These are phyloP conservation scores for Pagrus major DNA, from an alignment of 2,113 vertebrate species.

Conservation along the genomic window DNA sequence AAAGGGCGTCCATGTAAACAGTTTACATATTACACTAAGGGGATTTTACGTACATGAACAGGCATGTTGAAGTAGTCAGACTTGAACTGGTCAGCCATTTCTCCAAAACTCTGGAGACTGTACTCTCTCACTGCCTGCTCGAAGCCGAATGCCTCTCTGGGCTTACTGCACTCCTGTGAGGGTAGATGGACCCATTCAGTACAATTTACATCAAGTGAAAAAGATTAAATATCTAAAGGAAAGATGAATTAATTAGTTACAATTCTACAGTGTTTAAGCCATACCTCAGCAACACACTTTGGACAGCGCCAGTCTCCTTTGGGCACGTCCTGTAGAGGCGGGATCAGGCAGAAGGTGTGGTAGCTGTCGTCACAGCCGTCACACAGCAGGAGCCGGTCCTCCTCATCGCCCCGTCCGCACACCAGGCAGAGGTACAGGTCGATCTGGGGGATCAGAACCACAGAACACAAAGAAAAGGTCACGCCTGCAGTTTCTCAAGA, in stretches of 20 bases:
- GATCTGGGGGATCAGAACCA: constrained; percentile 81
- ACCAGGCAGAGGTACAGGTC: constrained; percentile 97
- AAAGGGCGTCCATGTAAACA: neutral
- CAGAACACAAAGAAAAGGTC: neutral
- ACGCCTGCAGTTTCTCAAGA: neutral
- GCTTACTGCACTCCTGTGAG: constrained; percentile 95
- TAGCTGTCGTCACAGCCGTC: constrained; percentile 99
- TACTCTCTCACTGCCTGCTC: constrained; percentile 97
- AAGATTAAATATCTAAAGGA: neutral
- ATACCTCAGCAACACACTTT: constrained; percentile 97
- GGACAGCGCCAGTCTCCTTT: constrained; percentile 99
- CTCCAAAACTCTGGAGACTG: constrained; percentile 96
- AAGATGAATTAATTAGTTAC: neutral
- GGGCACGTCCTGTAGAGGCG: constrained; percentile 95
- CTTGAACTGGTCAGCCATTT: constrained; percentile 99
- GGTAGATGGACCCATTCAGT: neutral
- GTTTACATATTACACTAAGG: neutral
- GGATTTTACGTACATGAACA: constrained; percentile 91
- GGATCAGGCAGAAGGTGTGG: constrained; percentile 97
- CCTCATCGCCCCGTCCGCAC: constrained; percentile 95
- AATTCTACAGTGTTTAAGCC: neutral
- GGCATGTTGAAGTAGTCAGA: constrained; percentile 99
- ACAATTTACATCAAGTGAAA: neutral
- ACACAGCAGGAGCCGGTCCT: constrained; percentile 94
- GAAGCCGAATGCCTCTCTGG: constrained; percentile 97